Evolutionary conservation across 2,888 invertebrate species (phyloP).

Genomic region (Limnephilus rhombicus): DNA sequence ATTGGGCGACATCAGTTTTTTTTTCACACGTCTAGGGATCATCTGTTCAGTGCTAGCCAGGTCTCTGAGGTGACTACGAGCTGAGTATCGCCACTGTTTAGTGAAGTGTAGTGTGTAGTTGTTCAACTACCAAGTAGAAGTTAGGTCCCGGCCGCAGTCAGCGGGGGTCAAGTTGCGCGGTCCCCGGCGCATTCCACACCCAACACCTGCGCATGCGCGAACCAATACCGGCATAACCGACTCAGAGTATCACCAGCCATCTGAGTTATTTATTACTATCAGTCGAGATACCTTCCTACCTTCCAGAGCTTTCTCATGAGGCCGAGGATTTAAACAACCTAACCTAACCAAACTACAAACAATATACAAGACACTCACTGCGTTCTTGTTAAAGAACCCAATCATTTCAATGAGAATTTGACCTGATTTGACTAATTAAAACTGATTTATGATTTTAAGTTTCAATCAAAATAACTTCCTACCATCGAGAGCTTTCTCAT

Average conservation of each 20-base stretch:
- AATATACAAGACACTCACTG: not conserved
- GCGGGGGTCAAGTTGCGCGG: conserved; percentile 29
- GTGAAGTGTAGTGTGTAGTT: not conserved
- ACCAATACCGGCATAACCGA: conserved; percentile 39
- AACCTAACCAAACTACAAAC: not conserved
- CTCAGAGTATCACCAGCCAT: conserved; percentile 39
- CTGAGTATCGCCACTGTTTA: not conserved
- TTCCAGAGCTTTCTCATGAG: not conserved
- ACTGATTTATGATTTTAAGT: too few relatives aligned
- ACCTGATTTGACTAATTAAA: too few relatives aligned
- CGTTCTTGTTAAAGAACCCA: too few relatives aligned
- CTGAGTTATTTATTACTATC: conserved; percentile 50
- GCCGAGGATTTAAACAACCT: not conserved
- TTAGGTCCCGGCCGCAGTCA: not conserved
- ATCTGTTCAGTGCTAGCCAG: not conserved
- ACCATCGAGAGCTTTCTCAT: too few relatives aligned
- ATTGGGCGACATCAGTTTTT: not conserved
- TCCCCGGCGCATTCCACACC: conserved; percentile 42
- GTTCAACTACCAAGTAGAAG: conserved; percentile 2
- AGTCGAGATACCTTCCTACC: conserved; percentile 1
- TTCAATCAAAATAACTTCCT: too few relatives aligned
- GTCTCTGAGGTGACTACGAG: not conserved
- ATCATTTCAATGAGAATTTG: too few relatives aligned
- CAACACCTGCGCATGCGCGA: conserved; percentile 51
- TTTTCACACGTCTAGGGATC: not conserved